Base-by-base conservation (phyloP, 35 echinoderm and acorn worm genomes). In the Apostichopus japonicus region DNA sequence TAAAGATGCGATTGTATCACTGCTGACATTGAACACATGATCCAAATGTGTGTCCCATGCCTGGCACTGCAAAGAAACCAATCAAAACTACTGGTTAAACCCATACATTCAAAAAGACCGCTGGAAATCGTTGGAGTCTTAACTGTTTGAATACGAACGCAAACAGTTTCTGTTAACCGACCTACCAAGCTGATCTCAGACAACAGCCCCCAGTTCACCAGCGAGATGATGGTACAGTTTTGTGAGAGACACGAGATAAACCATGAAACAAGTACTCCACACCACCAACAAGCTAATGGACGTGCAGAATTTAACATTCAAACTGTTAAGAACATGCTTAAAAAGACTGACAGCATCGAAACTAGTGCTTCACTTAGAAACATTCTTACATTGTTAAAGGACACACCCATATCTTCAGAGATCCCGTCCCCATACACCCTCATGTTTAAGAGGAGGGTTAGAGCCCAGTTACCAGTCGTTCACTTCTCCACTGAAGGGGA, bases 281-380 rank as follows among this genome's bases (percentile, higher is more conserved):
- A 92, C 56, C 90, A 83, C 78, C 90, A 92, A 82, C 90, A 92
- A 62, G 90, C 77, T 5, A 92, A 92, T 17, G 90, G 90, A 53
- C 11, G 77, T 10, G 90, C 90, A 19, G 77, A 92, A 59, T 56
- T 77, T 52, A 92, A 92, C 77, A 81, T 92, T 53, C 90, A 92
- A 80, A 80, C 77, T 11, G 54, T 92, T 44, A 92, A 92, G 77
- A 79, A 92, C 15, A 92, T 92, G 90, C 53, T 92, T 11, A 82
- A 92, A 24, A 92, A 92, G 71, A 16, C 90, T 24, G 90, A 92
- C 21, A 92, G 53, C 56, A 25, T 21, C 10, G 59, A 92, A 16
- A 71, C 5, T 3, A 89, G 24, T 14, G 72, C 65, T 54, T 44
- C 65, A 55, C 90, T 80, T 6, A 63, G 59, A 33, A 77, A 82